Percentiles rank a stretch among this genome's conserved stretches.
These are phyloP conservation scores for Danaus plexippus DNA, from an alignment of 1,140 invertebrate species.

Conservation along the genomic window DNA sequence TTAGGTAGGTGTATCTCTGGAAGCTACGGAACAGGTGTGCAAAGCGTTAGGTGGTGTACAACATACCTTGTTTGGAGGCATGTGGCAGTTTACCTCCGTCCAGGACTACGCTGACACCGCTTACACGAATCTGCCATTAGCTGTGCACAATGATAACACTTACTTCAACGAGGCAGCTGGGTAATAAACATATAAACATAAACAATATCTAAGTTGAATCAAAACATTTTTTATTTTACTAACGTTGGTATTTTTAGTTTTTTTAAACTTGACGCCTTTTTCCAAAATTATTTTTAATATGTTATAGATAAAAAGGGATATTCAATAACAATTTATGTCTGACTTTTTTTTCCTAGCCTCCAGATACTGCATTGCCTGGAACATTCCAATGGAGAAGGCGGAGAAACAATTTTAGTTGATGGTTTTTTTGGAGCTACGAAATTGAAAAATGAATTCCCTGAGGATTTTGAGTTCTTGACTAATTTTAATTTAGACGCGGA, in stretches of 20 bases:
- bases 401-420: conserved; percentile 79
- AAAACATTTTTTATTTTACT: no score
- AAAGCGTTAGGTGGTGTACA: conserved; percentile 72
- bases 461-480: conserved; percentile 73
- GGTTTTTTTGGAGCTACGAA: conserved; percentile 77
- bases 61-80: conserved; percentile 77
- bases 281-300: no score
- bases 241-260: no score
- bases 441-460: conserved; percentile 67
- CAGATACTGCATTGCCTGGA: conserved; percentile 80
- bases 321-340: conserved; percentile 4
- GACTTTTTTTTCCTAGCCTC: conserved; percentile 59
- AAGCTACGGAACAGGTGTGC: conserved; percentile 70
- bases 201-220: background rate
- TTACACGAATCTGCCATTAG: conserved; percentile 70
- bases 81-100: conserved; percentile 74
- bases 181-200: conserved; percentile 40
- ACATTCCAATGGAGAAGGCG: conserved; percentile 73
- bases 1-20: conserved; percentile 65
- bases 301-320: no score
- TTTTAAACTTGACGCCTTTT: no score
- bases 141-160: conserved; percentile 78
- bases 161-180: conserved; percentile 82
- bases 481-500: conserved; percentile 74
- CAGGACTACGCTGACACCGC: conserved; percentile 77